These are phyloP conservation scores for Acleris literana DNA, from an alignment of 2,888 invertebrate genomes.

Conservation along the genomic window DNA sequence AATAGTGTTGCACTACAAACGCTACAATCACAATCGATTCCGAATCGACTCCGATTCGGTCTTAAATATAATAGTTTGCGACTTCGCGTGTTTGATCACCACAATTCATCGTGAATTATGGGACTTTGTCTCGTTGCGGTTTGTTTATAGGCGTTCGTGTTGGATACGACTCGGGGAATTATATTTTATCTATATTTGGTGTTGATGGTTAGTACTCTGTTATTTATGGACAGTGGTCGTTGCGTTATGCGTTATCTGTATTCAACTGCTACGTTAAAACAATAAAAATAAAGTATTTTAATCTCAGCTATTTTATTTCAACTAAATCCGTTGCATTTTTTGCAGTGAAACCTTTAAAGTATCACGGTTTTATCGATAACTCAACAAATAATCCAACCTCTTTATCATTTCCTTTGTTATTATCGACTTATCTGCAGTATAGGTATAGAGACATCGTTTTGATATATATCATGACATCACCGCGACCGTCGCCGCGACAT, in stretches of 20 bases:
- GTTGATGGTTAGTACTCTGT: constrained; percentile 45
- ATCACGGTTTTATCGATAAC: constrained; percentile 16
- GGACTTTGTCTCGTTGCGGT: constrained; percentile 71
- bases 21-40: constrained; percentile 53
- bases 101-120: constrained; percentile 75
- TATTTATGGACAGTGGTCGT: constrained; percentile 39
- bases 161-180: constrained; percentile 52
- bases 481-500: constrained; percentile 50
- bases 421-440: constrained; percentile 18
- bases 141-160: constrained; percentile 73
- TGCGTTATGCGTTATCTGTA: constrained; percentile 37
- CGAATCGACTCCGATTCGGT: constrained; percentile 50
- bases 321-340: background rate
- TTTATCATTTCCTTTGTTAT: constrained; percentile 33
- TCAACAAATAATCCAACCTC: constrained; percentile 1
- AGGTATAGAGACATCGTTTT: constrained; percentile 26
- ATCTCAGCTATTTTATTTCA: constrained; percentile 5
- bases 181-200: constrained; percentile 54
- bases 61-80: constrained; percentile 53
- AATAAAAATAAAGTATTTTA: constrained; percentile 16
- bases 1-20: constrained; percentile 53
- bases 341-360: background rate
- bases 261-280: constrained; percentile 21
- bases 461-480: constrained; percentile 57
- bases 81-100: constrained; percentile 71